Evolutionary conservation across 2,888 invertebrate genomes (phyloP).

Genomic region (Amiota mariae): DNA sequence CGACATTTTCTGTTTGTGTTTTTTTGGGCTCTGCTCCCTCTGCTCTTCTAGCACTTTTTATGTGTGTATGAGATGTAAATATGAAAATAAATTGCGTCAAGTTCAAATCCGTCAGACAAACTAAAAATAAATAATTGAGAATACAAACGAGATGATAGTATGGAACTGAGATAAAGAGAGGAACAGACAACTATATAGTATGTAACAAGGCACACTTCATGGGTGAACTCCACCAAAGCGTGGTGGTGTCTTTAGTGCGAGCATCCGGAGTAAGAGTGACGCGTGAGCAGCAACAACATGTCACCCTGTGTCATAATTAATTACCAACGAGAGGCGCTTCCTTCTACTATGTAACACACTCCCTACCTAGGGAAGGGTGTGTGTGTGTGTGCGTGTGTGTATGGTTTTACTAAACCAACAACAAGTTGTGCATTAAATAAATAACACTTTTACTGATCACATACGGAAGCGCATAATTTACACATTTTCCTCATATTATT

Average conservation of each 20-base stretch:
- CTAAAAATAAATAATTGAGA: constrained; percentile 55
- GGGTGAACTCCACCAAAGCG: neutral
- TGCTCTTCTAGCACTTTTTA: too few relatives aligned
- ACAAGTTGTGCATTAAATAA: constrained; percentile 24
- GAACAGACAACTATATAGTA: too few relatives aligned
- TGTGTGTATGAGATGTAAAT: constrained; percentile 36
- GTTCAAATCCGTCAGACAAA: constrained; percentile 59
- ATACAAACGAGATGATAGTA: constrained; percentile 45
- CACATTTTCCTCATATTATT: constrained; percentile 6
- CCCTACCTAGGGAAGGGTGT: too few relatives aligned
- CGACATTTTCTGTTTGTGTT: constrained; percentile 10
- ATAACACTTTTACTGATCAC: constrained; percentile 61
- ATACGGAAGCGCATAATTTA: constrained; percentile 53
- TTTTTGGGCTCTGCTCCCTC: constrained; percentile 32
- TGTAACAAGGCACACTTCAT: neutral
- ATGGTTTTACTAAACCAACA: constrained; percentile 15
- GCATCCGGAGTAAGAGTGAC: neutral
- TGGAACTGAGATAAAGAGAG: too few relatives aligned
- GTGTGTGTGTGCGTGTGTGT: constrained; percentile 33
- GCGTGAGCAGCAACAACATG: constrained; percentile 46
- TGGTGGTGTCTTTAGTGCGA: neutral
- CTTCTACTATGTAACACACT: neutral
- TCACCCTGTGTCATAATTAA: constrained; percentile 66
- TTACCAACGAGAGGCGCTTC: constrained; percentile 44
- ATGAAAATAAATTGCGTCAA: constrained; percentile 68